phyloP scores from a whole-genome alignment of 2,113 vertebrate genomes.

The Taxidea taxus region DNA sequence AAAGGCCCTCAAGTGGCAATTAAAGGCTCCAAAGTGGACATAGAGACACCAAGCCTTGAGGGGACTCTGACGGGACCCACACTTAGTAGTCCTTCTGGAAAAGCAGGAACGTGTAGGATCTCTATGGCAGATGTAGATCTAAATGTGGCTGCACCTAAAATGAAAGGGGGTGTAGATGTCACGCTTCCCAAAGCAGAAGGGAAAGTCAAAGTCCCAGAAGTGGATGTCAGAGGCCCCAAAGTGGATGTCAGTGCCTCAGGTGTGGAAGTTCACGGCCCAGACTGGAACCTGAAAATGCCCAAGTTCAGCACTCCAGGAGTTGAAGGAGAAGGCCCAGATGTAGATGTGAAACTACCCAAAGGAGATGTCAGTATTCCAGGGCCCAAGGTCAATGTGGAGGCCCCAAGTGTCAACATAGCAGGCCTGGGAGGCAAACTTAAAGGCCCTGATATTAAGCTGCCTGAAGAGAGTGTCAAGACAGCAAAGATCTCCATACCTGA shows the following conservation, averaged over 20 bases:
- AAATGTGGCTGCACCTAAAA: conserved; percentile 34
- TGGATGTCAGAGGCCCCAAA: conserved; percentile 68
- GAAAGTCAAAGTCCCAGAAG: conserved; percentile 39
- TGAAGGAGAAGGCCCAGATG: conserved; percentile 57
- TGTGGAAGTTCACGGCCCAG: conserved; percentile 59
- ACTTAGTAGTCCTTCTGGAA: conserved; percentile 55
- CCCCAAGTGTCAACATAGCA: conserved; percentile 61
- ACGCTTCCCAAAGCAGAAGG: not conserved
- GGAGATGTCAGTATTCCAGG: conserved; percentile 56
- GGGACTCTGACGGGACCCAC: conserved; percentile 57
- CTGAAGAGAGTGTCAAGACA: conserved; percentile 65
- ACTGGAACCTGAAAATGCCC: conserved; percentile 72
- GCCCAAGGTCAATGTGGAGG: conserved; percentile 61
- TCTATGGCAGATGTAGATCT: conserved; percentile 69
- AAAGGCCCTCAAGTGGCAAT: conserved; percentile 65
- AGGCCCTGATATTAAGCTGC: conserved; percentile 68
- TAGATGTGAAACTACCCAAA: conserved; percentile 54
- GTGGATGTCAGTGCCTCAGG: conserved; percentile 1
- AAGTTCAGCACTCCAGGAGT: conserved; percentile 55
- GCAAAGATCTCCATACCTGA: conserved; percentile 72
- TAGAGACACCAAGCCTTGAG: conserved; percentile 19
- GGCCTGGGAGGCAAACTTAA: conserved; percentile 61
- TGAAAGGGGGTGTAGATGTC: conserved; percentile 64
- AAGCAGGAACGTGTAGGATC: conserved; percentile 60
- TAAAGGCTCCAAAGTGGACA: conserved; percentile 68